These are phyloP conservation scores for Aromia moschata DNA, from an alignment of 2,888 invertebrate species.

Conservation along the genomic window DNA sequence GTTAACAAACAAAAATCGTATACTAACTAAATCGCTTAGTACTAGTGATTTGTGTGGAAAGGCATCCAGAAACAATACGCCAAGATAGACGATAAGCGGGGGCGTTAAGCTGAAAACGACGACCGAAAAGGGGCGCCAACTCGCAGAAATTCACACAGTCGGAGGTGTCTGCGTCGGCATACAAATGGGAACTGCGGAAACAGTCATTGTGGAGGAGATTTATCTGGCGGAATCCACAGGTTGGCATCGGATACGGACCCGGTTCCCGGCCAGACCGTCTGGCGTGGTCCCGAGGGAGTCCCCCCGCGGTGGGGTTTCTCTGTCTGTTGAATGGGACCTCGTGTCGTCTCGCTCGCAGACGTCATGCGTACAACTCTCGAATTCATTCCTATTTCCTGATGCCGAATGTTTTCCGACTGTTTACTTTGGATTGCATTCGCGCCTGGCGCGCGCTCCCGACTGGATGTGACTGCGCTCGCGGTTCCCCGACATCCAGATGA, in stretches of 20 bases:
- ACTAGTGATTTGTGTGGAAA: no score
- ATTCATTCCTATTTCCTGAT: constrained; percentile 40
- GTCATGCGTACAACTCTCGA: constrained; percentile 55
- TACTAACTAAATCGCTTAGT: no score
- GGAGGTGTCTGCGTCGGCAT: constrained; percentile 40
- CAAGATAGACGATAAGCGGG: neutral
- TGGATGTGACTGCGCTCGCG: constrained; percentile 7
- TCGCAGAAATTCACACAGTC: constrained; percentile 5
- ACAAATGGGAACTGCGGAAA: constrained; percentile 50
- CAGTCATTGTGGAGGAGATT: constrained; percentile 57
- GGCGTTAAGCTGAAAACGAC: constrained; percentile 13
- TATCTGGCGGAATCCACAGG: constrained; percentile 63
- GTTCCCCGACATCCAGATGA: neutral
- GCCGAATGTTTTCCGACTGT: constrained; percentile 39
- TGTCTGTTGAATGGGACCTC: constrained; percentile 60
- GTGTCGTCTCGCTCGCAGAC: constrained; percentile 56
- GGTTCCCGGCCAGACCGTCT: constrained; percentile 57
- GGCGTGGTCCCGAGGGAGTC: constrained; percentile 56
- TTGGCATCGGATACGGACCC: constrained; percentile 49
- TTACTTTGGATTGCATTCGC: constrained; percentile 34
- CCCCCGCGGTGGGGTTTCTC: constrained; percentile 53
- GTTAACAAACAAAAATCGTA: no score
- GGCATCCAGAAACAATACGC: neutral
- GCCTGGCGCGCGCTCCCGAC: constrained; percentile 6
- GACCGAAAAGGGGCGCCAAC: constrained; percentile 7